Conservation (phyloP, 2,888 invertebrate species). For the Tenthredo amoena region DNA sequence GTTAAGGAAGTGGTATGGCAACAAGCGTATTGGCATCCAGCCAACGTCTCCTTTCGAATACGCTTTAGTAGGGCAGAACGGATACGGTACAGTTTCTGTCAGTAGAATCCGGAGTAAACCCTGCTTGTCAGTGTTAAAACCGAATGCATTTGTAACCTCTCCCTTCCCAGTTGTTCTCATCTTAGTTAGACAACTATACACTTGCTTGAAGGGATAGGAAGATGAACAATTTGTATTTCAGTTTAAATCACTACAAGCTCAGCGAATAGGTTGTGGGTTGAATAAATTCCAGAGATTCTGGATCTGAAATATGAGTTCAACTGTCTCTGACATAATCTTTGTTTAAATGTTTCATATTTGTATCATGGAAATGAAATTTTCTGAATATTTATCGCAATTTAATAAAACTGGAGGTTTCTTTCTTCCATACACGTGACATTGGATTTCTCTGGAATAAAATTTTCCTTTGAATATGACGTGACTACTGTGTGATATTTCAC, state of each 20-base stretch:
- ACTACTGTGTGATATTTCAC: neutral
- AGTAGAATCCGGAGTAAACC: constrained; percentile 61
- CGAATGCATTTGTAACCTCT: constrained; percentile 64
- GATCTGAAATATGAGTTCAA: neutral
- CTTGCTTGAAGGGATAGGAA: neutral
- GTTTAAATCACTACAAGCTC: neutral
- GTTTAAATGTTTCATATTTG: neutral
- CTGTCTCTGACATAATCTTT: neutral
- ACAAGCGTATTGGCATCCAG: constrained; percentile 36
- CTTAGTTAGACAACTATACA: neutral
- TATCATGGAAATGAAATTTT: neutral
- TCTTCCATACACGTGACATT: neutral
- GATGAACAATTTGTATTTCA: neutral
- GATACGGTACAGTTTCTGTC: constrained; percentile 48
- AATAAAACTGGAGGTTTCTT: neutral
- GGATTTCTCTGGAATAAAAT: neutral
- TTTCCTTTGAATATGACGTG: neutral
- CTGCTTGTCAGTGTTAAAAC: constrained; percentile 64
- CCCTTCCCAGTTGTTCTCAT: neutral
- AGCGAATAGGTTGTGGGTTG: neutral
- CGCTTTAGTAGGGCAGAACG: constrained; percentile 55
- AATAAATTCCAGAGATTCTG: neutral
- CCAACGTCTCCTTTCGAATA: constrained; percentile 43
- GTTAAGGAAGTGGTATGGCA: constrained; percentile 37
- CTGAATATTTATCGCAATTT: neutral